These are phyloP conservation scores for Cosmorhoe ocellata DNA, from an alignment of 2,888 invertebrate genomes.

Conservation along the genomic window DNA sequence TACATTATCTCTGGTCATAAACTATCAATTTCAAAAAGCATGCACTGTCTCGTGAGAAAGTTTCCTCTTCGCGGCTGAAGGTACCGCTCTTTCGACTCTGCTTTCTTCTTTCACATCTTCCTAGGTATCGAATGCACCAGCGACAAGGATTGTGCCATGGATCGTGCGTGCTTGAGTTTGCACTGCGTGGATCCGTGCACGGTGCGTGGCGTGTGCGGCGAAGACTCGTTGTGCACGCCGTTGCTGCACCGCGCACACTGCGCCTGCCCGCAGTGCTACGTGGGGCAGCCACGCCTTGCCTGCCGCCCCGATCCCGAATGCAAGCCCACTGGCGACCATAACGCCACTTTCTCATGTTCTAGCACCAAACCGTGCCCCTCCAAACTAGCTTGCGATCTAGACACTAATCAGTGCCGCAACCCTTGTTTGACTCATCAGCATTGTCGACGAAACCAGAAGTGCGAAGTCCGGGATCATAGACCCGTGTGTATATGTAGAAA, in stretches of 20 bases:
- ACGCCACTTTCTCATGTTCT: constrained; percentile 84
- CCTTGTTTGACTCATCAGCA: constrained; percentile 88
- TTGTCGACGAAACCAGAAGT: constrained; percentile 92
- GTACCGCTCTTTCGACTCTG: constrained; percentile 87
- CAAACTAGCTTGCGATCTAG: constrained; percentile 87
- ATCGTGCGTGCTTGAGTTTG: constrained; percentile 95
- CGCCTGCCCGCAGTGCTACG: constrained; percentile 93
- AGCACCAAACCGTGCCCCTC: constrained; percentile 88
- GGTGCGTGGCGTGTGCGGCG: constrained; percentile 93
- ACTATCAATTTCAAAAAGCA: constrained; percentile 84
- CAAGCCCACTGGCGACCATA: constrained; percentile 83
- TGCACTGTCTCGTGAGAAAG: constrained; percentile 89
- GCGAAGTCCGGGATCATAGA: constrained; percentile 92
- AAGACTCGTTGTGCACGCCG: constrained; percentile 93
- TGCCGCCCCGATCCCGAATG: constrained; percentile 92
- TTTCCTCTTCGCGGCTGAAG: constrained; percentile 95
- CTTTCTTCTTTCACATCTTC: constrained; percentile 83
- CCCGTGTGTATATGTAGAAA: constrained; percentile 94
- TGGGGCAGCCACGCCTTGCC: constrained; percentile 90
- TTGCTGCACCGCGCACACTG: constrained; percentile 93
- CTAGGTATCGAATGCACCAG: constrained; percentile 93
- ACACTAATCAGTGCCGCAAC: constrained; percentile 88
- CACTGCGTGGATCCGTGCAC: constrained; percentile 96
- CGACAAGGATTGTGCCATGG: constrained; percentile 95
- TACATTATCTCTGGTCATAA: constrained; percentile 77